Conservation (phyloP, 2,888 invertebrate genomes). For the Minunthozetes semirufus region DNA sequence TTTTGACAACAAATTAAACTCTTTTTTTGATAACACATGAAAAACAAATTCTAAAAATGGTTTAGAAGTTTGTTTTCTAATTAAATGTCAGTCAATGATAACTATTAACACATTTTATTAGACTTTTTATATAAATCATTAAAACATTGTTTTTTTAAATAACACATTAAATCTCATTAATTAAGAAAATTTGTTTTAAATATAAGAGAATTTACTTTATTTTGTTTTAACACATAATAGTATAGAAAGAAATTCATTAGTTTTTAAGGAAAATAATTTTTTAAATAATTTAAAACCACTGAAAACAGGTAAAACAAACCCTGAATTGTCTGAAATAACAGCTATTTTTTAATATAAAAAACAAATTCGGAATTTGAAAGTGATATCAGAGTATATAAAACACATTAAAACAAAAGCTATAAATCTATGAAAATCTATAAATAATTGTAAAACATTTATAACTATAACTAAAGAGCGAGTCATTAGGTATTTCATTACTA, state of each 20-base stretch:
- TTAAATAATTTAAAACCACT: not conserved
- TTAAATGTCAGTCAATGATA: not conserved
- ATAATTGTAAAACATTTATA: not conserved
- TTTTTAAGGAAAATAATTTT: not conserved
- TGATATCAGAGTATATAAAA: too few species aligned
- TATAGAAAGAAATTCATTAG: not conserved
- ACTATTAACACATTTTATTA: conserved; percentile 5
- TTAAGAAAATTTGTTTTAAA: not conserved
- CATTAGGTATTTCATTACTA: conserved; percentile 2
- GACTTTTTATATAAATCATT: not conserved
- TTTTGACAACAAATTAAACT: too few species aligned
- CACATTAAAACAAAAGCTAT: too few species aligned
- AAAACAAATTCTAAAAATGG: not conserved
- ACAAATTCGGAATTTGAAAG: too few species aligned
- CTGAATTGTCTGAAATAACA: not conserved
- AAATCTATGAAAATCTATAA: too few species aligned
- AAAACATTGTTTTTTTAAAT: not conserved
- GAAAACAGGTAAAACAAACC: too few species aligned
- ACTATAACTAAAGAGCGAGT: not conserved
- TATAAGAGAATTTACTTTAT: not conserved
- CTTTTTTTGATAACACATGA: too few species aligned
- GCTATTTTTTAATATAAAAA: too few species aligned
- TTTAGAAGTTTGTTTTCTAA: not conserved
- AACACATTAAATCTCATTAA: not conserved
- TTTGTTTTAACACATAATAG: not conserved